Base-by-base conservation (phyloP, 1,140 invertebrate genomes). In the Papilio polyxenes region DNA sequence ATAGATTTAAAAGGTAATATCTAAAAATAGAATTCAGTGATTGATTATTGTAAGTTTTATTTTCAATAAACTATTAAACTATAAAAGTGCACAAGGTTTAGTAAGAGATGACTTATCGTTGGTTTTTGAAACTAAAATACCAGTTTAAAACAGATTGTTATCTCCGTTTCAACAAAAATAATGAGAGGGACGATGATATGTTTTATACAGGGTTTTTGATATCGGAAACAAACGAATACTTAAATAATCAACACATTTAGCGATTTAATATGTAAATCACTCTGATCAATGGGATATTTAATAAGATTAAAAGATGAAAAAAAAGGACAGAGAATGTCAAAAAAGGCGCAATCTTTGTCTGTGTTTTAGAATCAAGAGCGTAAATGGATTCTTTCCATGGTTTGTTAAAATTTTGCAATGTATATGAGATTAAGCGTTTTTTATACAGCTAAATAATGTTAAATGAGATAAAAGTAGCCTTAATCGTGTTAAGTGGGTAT, bases 401-500 rank as follows among this genome's bases (percentile, higher is more conserved):
- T 59, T 40, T 8, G 11, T 23, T 31, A 65, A 65, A 23, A 65
- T 65, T 65, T 20, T 31, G 59, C 10, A 65, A 65, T 23, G 20
- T 65, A 8, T 65, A 23, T 40, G 65, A 37, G 23, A 72, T 72
- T 37, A 37, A 37, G 31, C 15, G 10, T 11, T 72, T 72, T 72
- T 72, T 72, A 72, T 17, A 9, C 65, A 6, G 13, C 65, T 4
- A 7, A 72, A 72, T 37, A 37, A 72, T 72, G 3, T 72, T 72
- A 72, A 72, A 15, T 31, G 31, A 37, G 4, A 13, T 15, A 72
- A 40, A 72, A 13, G 15, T 15, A 37, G 6, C 31, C 31, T 37
- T 72, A 72, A 72, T 40, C 17, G 31, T 72, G 65, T 72, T 72
- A 72, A 72, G 65, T 72, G 65, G 65, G 65, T 72, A 72, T 72